Evolutionary conservation across 2,888 invertebrate genomes (phyloP).

Genomic region (Holacanthella duospinosa): DNA sequence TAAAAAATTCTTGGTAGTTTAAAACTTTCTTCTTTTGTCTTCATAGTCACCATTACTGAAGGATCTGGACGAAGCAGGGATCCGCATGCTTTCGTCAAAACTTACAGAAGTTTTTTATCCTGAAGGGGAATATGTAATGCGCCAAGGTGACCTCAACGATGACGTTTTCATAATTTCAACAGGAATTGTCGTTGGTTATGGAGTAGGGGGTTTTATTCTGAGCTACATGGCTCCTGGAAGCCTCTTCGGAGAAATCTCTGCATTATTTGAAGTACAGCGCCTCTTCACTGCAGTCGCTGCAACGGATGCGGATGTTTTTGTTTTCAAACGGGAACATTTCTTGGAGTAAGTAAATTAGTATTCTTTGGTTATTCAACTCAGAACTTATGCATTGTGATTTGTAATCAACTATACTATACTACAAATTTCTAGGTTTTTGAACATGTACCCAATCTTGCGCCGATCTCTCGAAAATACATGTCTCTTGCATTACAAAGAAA

Average conservation of each 20-base stretch:
- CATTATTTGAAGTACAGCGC: conserved; percentile 26
- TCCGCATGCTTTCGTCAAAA: conserved; percentile 24
- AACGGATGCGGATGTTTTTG: conserved; percentile 25
- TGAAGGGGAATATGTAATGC: conserved; percentile 34
- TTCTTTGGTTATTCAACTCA: too few species aligned
- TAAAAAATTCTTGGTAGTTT: background rate
- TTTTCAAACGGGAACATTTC: conserved; percentile 24
- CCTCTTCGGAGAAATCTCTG: conserved; percentile 32
- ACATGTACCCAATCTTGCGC: conserved; percentile 22
- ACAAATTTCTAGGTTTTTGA: conserved; percentile 16
- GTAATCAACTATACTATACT: conserved; percentile 20
- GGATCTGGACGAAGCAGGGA: conserved; percentile 24
- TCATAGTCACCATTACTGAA: conserved; percentile 18
- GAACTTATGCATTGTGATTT: too few species aligned
- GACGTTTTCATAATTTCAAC: conserved; percentile 31
- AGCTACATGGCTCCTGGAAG: conserved; percentile 30
- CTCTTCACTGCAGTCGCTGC: conserved; percentile 24
- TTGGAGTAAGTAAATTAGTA: conserved; percentile 7
- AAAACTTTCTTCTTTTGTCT: background rate
- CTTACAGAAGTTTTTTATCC: conserved; percentile 28
- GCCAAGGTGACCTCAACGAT: conserved; percentile 30
- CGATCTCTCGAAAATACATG: conserved; percentile 15
- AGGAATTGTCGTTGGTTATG: conserved; percentile 31
- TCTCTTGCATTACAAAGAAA: conserved; percentile 23
- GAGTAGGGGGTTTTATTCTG: conserved; percentile 26